A percentile compares a stretch with the other conserved stretches of the same genome.
Evolutionary conservation across 2,797 vertebrate genomes (phyloP).

Genomic region (Thalassophryne amazonica): DNA sequence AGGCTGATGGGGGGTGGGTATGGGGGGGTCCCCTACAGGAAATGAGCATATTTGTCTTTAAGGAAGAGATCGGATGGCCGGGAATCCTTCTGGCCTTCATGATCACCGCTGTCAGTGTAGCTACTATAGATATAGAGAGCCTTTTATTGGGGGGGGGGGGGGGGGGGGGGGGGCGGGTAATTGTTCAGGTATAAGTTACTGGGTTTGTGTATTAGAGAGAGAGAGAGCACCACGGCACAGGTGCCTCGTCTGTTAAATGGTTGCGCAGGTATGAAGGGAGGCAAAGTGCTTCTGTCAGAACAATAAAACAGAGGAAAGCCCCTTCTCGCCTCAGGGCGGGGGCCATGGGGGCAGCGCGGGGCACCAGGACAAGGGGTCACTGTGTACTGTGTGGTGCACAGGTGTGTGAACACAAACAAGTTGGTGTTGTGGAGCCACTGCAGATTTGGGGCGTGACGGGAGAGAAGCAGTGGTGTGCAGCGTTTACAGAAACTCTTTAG

Average conservation of each 20-base stretch:
- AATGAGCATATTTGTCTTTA: constrained; percentile 74
- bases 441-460: too few species aligned
- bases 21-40: constrained; percentile 58
- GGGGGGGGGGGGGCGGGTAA: constrained; percentile 80
- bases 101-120: constrained; percentile 76
- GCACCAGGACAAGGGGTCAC: constrained; percentile 71
- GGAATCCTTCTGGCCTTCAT: constrained; percentile 59
- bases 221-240: constrained; percentile 74
- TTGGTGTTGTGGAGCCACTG: too few species aligned
- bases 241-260: constrained; percentile 71
- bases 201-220: constrained; percentile 53
- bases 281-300: constrained; percentile 19
- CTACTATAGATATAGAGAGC: constrained; percentile 82
- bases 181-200: constrained; percentile 91
- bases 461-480: too few species aligned
- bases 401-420: constrained; percentile 62
- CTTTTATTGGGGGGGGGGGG: constrained; percentile 82
- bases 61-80: constrained; percentile 72
- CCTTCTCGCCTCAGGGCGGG: constrained; percentile 69
- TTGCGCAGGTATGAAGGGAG: constrained; percentile 77
- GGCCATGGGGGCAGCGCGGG: constrained; percentile 37
- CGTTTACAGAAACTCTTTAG: too few species aligned
- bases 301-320: constrained; percentile 38
- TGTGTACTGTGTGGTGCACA: constrained; percentile 77
- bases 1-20: constrained; percentile 42